Base-by-base conservation (phyloP, 2,888 invertebrate genomes). In the Nymphalis urticae region DNA sequence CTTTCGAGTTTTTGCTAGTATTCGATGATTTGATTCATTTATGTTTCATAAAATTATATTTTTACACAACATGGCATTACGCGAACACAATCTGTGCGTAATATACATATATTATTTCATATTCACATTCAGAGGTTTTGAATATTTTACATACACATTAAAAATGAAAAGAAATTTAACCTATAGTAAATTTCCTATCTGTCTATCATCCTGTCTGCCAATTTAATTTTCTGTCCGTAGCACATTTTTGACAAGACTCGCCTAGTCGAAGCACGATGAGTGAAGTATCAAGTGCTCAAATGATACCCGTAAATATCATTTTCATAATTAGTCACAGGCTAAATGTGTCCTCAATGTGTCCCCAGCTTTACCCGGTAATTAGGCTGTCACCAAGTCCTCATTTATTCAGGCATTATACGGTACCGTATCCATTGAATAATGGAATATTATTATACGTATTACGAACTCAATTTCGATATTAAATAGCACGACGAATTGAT, bases 381-480 rank as follows among this genome's bases (percentile, higher is more conserved):
- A 54, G 27, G 21, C 27, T 17, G 54, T 27, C 54, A 27, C 24
- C 27, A 13, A 50, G 5, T 17, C 27, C 16, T 27, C 54, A 8
- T 54, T 5, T 54, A 54, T 54, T 54, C 54, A 54, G 27, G 27
- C 27, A 54, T 27, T 24, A 54, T 16, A 16, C 16, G 27, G 17
- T 27, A 27, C 27, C 54, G 54, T 54, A 54, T 54, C 54, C 32
- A 27, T 54, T 54, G 54, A 54, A 54, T 54, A 54, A 54, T 54
- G 54, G 54, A 54, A 53, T 50, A 50, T 7, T 54, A 54, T 54
- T 27, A 27, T 24, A 1, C 54, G 24, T 17, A 54, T 54, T 13
- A 27, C 7, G 2, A 24, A 54, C 24, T 54, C 54, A 54, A 54
- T 54, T 54, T 27, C 54, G 27, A 54, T 3, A 13, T 54, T 16